These are phyloP conservation scores for Ectropis crepuscularia DNA, from an alignment of 2,888 invertebrate species.

Conservation along the genomic window DNA sequence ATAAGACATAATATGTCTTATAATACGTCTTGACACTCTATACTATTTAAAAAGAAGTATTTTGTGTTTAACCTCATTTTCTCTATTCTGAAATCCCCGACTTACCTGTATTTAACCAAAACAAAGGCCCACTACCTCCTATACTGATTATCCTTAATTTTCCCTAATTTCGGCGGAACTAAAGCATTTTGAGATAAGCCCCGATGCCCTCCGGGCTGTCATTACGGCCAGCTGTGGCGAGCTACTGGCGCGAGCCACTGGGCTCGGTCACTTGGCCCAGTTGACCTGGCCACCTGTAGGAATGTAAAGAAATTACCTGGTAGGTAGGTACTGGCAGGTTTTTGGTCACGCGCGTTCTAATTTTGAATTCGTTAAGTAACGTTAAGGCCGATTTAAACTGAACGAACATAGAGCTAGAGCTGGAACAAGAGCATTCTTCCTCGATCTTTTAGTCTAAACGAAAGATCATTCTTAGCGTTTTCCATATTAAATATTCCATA, in stretches of 20 bases:
- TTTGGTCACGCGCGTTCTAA: too few species aligned
- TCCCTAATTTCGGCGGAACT: slow-evolving; percentile 22
- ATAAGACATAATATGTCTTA: too few species aligned
- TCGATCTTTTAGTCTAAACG: too few species aligned
- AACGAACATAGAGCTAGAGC: too few species aligned
- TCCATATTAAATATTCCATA: too few species aligned
- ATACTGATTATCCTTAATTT: slow-evolving; percentile 26
- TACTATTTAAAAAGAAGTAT: slow-evolving; percentile 6
- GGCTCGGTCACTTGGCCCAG: slow-evolving; percentile 3
- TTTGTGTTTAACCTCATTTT: not conserved
- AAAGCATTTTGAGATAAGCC: slow-evolving; percentile 25
- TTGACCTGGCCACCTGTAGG: slow-evolving; percentile 4
- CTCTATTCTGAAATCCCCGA: slow-evolving; percentile 6
- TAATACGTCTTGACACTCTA: too few species aligned
- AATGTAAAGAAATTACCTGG: not conserved
- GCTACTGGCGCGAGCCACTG: slow-evolving; percentile 26
- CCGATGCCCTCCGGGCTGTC: slow-evolving; percentile 20
- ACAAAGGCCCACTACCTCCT: slow-evolving; percentile 17
- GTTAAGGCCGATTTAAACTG: too few species aligned
- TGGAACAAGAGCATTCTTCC: too few species aligned
- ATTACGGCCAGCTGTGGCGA: slow-evolving; percentile 29
- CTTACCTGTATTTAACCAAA: slow-evolving; percentile 14
- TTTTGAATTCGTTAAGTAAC: too few species aligned
- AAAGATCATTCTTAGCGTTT: too few species aligned
- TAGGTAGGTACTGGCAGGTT: too few species aligned